Evolutionary conservation across 2,113 vertebrate species (phyloP).

Genomic region (Elephas maximus): DNA sequence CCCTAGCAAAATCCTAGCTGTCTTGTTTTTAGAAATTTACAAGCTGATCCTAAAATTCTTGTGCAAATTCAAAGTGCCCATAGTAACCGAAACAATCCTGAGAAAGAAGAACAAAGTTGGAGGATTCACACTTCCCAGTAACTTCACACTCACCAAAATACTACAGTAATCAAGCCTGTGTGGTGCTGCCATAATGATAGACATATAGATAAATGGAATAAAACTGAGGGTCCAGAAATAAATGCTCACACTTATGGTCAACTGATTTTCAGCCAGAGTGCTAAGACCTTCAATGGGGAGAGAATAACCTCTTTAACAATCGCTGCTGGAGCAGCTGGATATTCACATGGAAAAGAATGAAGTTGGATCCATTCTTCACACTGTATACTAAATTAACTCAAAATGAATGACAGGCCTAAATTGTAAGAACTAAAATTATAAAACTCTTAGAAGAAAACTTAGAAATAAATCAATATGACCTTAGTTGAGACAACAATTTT

Average conservation of each 20-base stretch:
- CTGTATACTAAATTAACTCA: neutral
- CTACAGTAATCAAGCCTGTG: neutral
- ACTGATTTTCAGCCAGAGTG: neutral
- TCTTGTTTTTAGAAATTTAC: neutral
- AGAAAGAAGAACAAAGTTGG: neutral
- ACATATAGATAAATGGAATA: no score
- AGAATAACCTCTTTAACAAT: neutral
- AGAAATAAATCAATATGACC: neutral
- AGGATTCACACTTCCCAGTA: neutral
- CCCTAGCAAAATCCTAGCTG: neutral
- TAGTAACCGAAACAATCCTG: neutral
- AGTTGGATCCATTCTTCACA: neutral
- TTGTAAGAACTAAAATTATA: neutral
- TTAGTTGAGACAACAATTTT: neutral
- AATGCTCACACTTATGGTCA: neutral
- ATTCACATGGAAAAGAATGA: neutral
- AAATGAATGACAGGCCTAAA: neutral
- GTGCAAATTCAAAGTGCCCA: neutral
- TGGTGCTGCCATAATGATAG: neutral
- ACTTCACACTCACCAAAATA: neutral
- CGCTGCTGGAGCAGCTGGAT: neutral
- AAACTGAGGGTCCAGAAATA: no score
- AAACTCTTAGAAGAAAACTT: neutral
- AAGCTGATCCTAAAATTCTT: neutral
- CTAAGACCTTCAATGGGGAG: neutral